Base-by-base conservation (phyloP, 2,797 vertebrate species). In the Malacoraja senta region DNA sequence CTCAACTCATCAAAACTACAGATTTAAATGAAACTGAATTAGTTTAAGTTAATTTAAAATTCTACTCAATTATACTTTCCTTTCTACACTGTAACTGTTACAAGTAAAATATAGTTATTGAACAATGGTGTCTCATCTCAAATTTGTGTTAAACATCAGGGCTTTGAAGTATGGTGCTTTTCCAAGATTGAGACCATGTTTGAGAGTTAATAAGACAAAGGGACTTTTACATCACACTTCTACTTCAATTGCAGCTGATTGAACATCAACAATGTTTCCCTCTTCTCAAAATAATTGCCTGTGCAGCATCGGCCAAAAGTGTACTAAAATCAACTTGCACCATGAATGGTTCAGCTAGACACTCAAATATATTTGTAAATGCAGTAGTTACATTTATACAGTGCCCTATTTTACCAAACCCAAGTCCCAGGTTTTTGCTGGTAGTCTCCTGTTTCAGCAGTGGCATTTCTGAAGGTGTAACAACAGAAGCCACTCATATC, bases 101-200 rank as follows among this genome's bases (percentile, higher is more conserved):
- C 84, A 88, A 88, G 84, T 88, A 68, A 88, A 88, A 88, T 86
- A n/a, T n/a, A 35, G 61, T 88, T 63, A 88, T 9, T 68, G n/a
- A 68, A 88, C n/a, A 65, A 68, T 63, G 26, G 8, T 88, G 15
- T 83, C 80, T n/a, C 65, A 65, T 24, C 61, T 88, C 61, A 86
- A 26, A 58, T n/a, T 86, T 86, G 58, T 35, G 15, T n/a, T n/a
- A 35, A 63, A 65, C 8, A 1, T 63, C 21, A 12, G 12, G n/a
- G 29, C 63, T 63, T 65, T 86, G 2, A 80, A 44, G 24, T 32
- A 29, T 58, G 80, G 81, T 26, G 58, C 32, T 86, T 63, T n/a
- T 32, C 29, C 58, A 63, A 24, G 53, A 24, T 29, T n/a, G n/a
- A n/a, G n/a, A 17, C 13, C n/a, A 63, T 86, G 63, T 61, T 29